A percentile compares a stretch with the other conserved stretches of the same genome.
Evolutionary conservation across 2,113 vertebrate species (phyloP).

Genomic region (Heterotis niloticus): DNA sequence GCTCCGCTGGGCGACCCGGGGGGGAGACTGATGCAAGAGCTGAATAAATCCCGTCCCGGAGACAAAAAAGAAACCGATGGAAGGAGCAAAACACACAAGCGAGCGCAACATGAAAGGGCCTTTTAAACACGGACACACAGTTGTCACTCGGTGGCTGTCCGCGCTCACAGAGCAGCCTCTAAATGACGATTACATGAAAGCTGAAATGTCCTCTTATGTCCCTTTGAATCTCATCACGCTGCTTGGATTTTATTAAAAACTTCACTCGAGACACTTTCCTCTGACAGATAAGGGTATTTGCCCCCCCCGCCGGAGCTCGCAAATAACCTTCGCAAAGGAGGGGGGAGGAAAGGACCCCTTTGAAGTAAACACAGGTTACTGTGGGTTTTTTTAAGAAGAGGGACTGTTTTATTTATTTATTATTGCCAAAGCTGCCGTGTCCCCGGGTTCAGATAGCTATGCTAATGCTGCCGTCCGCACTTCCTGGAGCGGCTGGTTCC

Average conservation of each 20-base stretch:
- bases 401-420: neutral
- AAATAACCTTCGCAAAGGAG: constrained; percentile 3
- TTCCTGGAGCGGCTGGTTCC: neutral
- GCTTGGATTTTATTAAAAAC: neutral
- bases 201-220: constrained; percentile 4
- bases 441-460: neutral
- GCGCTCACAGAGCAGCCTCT: neutral
- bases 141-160: neutral
- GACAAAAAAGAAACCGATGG: neutral
- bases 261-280: neutral
- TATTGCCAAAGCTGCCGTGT: neutral
- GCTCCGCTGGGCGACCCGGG: neutral
- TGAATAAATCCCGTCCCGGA: constrained; percentile 12
- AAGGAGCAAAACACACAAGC: neutral
- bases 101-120: neutral
- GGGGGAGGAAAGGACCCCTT: neutral
- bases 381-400: neutral
- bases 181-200: neutral
- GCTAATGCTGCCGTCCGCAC: neutral
- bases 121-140: neutral
- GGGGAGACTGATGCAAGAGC: neutral
- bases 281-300: neutral
- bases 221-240: too few species aligned
- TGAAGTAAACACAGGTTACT: neutral
- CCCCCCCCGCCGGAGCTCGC: neutral